A percentile compares a stretch with the other conserved stretches of the same genome.
Evolutionary conservation across 2,113 vertebrate species (phyloP).

Genomic region (Meles meles): DNA sequence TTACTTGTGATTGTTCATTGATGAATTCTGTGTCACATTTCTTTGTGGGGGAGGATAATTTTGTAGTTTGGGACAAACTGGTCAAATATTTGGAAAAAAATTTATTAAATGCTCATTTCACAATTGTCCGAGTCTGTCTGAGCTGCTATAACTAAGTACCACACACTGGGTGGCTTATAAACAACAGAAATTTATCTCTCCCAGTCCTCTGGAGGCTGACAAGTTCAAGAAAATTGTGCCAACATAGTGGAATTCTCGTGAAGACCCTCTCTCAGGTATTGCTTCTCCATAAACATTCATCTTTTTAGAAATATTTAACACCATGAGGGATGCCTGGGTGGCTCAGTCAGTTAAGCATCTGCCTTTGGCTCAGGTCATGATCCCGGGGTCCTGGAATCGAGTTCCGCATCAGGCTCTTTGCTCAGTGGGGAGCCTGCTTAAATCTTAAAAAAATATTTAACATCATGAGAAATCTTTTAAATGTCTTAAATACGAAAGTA

Average conservation of each 20-base stretch:
- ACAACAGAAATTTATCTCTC: not conserved
- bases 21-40: not conserved
- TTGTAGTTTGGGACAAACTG: not conserved
- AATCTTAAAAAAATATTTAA: not conserved
- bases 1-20: not conserved
- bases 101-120: not conserved
- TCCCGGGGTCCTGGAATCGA: too few relatives aligned
- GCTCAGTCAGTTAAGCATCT: too few relatives aligned
- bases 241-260: not conserved
- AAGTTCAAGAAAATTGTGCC: not conserved
- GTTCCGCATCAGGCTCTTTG: too few relatives aligned
- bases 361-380: too few relatives aligned
- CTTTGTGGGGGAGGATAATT: not conserved
- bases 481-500: not conserved
- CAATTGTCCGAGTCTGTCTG: not conserved
- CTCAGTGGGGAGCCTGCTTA: too few relatives aligned
- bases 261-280: not conserved
- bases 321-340: too few relatives aligned
- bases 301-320: not conserved
- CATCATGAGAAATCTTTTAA: not conserved
- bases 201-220: not conserved
- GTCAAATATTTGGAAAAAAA: not conserved
- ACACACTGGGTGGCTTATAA: too few relatives aligned
- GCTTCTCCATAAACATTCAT: not conserved
- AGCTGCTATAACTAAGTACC: too few relatives aligned